Percentiles rank a stretch among this genome's conserved stretches.
These are phyloP conservation scores for Xerus inauris DNA, from an alignment of 2,113 vertebrate genomes.

Conservation along the genomic window DNA sequence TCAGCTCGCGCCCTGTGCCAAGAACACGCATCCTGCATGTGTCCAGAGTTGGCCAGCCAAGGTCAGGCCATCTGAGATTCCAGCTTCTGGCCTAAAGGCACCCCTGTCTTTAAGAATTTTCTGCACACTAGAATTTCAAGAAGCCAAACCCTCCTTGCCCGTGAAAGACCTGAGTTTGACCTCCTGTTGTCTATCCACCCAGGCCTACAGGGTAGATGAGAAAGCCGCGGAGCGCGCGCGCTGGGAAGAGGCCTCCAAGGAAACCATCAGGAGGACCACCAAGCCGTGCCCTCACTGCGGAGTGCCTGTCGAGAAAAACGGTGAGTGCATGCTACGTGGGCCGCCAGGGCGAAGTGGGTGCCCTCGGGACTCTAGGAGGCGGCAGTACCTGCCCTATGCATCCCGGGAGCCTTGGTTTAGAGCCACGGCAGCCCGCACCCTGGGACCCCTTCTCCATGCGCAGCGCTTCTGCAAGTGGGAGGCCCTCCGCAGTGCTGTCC, in stretches of 20 bases:
- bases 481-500: no score
- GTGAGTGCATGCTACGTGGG: no score
- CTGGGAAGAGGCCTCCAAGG: conserved; percentile 92
- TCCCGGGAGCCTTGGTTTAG: no score
- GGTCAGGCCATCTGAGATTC: neutral
- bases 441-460: no score
- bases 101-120: neutral
- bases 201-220: conserved; percentile 90
- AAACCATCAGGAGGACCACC: conserved; percentile 91
- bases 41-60: no score
- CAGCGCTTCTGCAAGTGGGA: no score
- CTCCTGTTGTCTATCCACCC: neutral
- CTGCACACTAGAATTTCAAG: rapidly evolving
- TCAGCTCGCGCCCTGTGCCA: neutral
- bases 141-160: neutral
- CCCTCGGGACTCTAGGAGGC: no score
- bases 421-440: no score
- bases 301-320: conserved; percentile 93
- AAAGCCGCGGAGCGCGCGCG: conserved; percentile 88
- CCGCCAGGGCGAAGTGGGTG: no score
- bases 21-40: rapidly evolving
- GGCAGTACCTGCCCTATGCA: no score
- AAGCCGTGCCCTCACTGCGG: conserved; percentile 92
- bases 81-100: neutral
- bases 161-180: rapidly evolving